phyloP scores from a whole-genome alignment of 2,797 vertebrate species.

The Sebastes miniatus region DNA sequence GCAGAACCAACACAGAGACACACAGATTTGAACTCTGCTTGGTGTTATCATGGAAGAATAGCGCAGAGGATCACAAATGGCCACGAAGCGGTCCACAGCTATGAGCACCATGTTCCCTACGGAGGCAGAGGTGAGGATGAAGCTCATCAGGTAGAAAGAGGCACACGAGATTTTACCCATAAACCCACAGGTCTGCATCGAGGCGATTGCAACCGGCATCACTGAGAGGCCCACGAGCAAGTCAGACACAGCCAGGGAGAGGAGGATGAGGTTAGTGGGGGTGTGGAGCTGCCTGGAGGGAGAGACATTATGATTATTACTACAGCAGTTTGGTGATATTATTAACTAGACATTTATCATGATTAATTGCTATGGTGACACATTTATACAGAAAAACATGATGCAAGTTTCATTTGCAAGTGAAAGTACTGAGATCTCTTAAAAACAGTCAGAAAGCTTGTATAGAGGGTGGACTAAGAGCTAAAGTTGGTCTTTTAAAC shows the following conservation, averaged over 20 bases:
- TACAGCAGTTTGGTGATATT: neutral
- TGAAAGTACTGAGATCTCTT: neutral
- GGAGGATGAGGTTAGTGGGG: neutral
- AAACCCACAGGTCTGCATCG: too few species aligned
- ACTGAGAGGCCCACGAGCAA: too few species aligned
- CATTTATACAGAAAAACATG: neutral
- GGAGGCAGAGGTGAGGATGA: too few species aligned
- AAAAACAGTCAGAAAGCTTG: neutral
- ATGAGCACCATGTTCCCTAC: neutral
- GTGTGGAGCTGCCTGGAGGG: too few species aligned
- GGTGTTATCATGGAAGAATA: conserved; percentile 32
- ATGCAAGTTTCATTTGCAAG: neutral
- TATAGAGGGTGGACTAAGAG: neutral
- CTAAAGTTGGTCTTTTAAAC: neutral
- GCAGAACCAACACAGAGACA: conserved; percentile 26
- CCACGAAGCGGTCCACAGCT: neutral
- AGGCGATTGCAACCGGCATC: too few species aligned
- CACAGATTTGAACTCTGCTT: conserved; percentile 17
- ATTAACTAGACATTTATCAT: neutral
- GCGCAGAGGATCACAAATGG: conserved; percentile 3
- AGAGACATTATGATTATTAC: neutral
- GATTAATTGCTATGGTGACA: neutral
- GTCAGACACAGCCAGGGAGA: too few species aligned
- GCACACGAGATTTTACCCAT: too few species aligned
- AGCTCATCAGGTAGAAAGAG: fast-evolving